These are phyloP conservation scores for Limnothrissa miodon DNA, from an alignment of 2,113 vertebrate genomes.

Conservation along the genomic window DNA sequence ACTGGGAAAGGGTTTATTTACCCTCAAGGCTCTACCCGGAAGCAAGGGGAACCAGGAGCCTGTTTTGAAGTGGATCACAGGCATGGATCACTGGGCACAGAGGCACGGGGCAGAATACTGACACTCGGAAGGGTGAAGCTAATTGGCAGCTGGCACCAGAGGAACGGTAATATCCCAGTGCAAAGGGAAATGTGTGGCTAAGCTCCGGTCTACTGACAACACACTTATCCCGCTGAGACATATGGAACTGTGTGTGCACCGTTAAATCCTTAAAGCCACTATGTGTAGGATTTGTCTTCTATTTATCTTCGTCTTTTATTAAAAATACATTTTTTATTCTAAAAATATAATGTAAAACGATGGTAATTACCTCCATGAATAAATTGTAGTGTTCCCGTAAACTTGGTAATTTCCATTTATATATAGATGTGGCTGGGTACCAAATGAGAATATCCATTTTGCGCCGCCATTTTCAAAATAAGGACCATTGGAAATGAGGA, in stretches of 20 bases:
- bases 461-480: too few species aligned
- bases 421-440: too few species aligned
- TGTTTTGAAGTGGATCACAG: conserved; percentile 1
- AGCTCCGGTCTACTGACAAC: background rate
- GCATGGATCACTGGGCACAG: background rate
- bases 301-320: too few species aligned
- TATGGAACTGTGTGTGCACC: background rate
- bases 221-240: background rate
- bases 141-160: background rate
- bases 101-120: background rate
- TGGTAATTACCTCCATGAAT: too few species aligned
- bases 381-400: too few species aligned
- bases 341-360: too few species aligned
- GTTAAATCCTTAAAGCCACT: background rate
- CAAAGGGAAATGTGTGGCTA: background rate
- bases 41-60: background rate
- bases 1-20: background rate
- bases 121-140: background rate
- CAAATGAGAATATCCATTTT: too few species aligned
- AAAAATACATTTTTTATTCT: too few species aligned
- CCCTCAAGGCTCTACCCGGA: background rate
- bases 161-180: background rate
- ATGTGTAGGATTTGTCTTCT: too few species aligned
- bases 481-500: too few species aligned
- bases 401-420: too few species aligned